These are phyloP conservation scores for Sceloporus tristichus DNA, from an alignment of 2,113 vertebrate species.

Conservation along the genomic window DNA sequence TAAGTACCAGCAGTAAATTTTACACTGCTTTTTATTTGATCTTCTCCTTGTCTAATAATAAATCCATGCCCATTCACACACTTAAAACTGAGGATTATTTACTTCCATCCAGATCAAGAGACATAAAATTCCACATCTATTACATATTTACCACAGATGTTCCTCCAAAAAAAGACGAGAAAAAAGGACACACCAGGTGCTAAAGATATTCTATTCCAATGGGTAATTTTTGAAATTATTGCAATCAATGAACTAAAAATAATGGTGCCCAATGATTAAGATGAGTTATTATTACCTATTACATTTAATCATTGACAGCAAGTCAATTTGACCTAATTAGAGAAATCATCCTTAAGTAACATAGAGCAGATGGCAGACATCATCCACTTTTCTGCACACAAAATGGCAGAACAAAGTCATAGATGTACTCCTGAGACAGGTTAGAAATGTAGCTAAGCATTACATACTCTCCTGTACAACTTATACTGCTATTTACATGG, in stretches of 20 bases:
- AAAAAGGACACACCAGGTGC: slow-evolving; percentile 87
- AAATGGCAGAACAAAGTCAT: slow-evolving; percentile 64
- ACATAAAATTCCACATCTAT: slow-evolving; percentile 75
- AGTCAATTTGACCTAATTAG: slow-evolving; percentile 91
- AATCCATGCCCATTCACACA: slow-evolving; percentile 70
- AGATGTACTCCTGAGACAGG: slow-evolving; percentile 65
- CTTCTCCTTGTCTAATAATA: slow-evolving; percentile 67
- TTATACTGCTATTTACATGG: slow-evolving; percentile 17
- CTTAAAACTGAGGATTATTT: slow-evolving; percentile 70
- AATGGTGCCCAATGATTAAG: slow-evolving; percentile 85
- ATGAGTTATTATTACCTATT: slow-evolving; percentile 88
- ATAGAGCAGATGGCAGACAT: slow-evolving; percentile 87
- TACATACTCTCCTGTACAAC: not conserved
- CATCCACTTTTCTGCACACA: slow-evolving; percentile 75
- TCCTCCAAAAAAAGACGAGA: slow-evolving; percentile 45
- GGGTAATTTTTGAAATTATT: slow-evolving; percentile 94
- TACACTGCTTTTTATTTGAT: slow-evolving; percentile 73
- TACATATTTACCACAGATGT: slow-evolving; percentile 85
- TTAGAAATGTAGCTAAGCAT: slow-evolving; percentile 24
- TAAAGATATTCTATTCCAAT: slow-evolving; percentile 87
- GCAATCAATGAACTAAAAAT: slow-evolving; percentile 96
- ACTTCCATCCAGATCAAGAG: slow-evolving; percentile 76
- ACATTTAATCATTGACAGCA: slow-evolving; percentile 93
- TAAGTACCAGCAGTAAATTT: slow-evolving; percentile 69
- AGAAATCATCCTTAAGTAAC: slow-evolving; percentile 89